Evolutionary conservation across 1,140 invertebrate species (phyloP).

Genomic region (Cyphomyrmex costatus): DNA sequence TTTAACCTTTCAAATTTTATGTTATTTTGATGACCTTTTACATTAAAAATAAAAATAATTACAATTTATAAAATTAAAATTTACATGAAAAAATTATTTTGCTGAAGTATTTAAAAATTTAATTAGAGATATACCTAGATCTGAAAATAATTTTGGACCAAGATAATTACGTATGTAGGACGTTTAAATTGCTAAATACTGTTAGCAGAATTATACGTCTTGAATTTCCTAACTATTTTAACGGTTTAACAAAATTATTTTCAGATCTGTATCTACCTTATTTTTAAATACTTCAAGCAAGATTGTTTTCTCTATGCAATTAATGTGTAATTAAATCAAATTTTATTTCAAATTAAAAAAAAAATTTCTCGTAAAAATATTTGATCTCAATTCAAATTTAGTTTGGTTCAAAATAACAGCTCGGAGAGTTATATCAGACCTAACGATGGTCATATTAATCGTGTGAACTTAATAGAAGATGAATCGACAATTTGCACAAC

Average conservation of each 20-base stretch:
- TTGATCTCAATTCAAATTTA: background rate
- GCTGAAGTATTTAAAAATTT: too few relatives aligned
- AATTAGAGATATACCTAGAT: too few relatives aligned
- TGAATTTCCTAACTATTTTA: too few relatives aligned
- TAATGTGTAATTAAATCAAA: background rate
- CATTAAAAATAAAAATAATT: background rate
- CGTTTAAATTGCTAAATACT: too few relatives aligned
- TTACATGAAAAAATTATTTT: too few relatives aligned
- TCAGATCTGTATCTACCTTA: too few relatives aligned
- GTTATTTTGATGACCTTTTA: background rate
- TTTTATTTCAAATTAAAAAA: background rate
- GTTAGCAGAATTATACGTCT: too few relatives aligned
- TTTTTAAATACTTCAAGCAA: too few relatives aligned
- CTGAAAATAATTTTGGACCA: too few relatives aligned
- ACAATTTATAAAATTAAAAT: background rate
- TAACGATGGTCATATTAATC: background rate
- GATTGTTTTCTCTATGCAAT: too few relatives aligned
- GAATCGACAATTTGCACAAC: slow-evolving; percentile 36
- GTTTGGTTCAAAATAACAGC: background rate
- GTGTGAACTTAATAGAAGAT: background rate
- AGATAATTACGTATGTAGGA: too few relatives aligned
- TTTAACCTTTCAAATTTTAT: background rate
- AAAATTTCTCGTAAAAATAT: background rate
- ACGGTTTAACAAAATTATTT: too few relatives aligned
- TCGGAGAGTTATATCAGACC: background rate